These are phyloP conservation scores for Lissonota sp. DNA, from an alignment of 2,888 invertebrate genomes.

Conservation along the genomic window DNA sequence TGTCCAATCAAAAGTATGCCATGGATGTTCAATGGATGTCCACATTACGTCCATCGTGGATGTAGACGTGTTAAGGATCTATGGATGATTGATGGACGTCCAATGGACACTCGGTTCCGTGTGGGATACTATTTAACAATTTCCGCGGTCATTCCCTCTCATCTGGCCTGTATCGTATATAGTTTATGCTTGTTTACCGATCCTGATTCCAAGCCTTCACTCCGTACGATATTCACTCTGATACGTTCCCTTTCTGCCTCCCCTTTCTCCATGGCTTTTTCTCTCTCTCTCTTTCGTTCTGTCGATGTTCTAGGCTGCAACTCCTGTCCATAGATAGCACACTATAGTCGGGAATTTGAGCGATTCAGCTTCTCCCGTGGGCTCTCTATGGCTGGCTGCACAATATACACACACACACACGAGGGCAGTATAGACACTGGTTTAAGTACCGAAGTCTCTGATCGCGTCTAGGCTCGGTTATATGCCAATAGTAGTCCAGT, in stretches of 20 bases:
- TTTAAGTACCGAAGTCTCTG: conserved; percentile 53
- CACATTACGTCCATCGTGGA: too few species aligned
- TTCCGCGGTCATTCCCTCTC: conserved; percentile 77
- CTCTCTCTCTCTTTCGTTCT: conserved; percentile 21
- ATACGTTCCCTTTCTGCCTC: conserved; percentile 10
- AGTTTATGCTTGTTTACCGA: conserved; percentile 16
- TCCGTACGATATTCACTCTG: background rate
- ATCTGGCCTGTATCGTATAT: conserved; percentile 61
- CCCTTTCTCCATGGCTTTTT: conserved; percentile 6
- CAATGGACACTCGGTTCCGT: too few species aligned
- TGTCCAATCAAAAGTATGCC: too few species aligned
- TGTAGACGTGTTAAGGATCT: too few species aligned
- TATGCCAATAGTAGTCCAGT: conserved; percentile 47
- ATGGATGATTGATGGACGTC: too few species aligned
- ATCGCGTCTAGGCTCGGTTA: conserved; percentile 56
- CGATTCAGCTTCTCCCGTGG: background rate
- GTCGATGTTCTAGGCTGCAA: conserved; percentile 10
- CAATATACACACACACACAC: too few species aligned
- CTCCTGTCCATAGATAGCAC: conserved; percentile 22
- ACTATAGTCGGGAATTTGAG: conserved; percentile 13
- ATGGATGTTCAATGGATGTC: too few species aligned
- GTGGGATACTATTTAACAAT: conserved; percentile 75
- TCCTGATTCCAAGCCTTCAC: conserved; percentile 27
- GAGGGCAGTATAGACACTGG: conserved; percentile 15
- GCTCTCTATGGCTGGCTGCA: too few species aligned